Percentiles rank a stretch among this genome's conserved stretches.
These are phyloP conservation scores for Altica lythri DNA, from an alignment of 2,888 invertebrate genomes.

Conservation along the genomic window DNA sequence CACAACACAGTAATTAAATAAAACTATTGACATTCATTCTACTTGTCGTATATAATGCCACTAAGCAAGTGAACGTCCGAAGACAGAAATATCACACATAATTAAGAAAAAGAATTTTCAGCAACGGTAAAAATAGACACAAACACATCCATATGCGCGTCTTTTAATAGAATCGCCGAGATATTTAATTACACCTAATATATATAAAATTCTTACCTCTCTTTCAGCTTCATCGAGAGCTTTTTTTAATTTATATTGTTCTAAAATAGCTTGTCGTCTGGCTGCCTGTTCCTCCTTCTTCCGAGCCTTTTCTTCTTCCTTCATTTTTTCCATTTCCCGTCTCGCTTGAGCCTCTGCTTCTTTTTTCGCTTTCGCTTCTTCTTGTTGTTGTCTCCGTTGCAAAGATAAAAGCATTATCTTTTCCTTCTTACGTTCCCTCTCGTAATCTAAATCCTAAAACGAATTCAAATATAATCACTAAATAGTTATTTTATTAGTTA, in stretches of 20 bases:
- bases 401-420: constrained; percentile 86
- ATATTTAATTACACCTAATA: background rate
- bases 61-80: constrained; percentile 39
- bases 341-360: constrained; percentile 80
- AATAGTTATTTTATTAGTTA: too few species aligned
- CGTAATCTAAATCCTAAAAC: constrained; percentile 77
- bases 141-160: constrained; percentile 27
- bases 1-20: constrained; percentile 13
- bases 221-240: constrained; percentile 89
- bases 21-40: constrained; percentile 1
- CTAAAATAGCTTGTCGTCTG: constrained; percentile 85
- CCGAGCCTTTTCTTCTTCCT: constrained; percentile 75
- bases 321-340: constrained; percentile 75
- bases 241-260: constrained; percentile 92
- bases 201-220: constrained; percentile 63
- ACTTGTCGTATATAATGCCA: constrained; percentile 19
- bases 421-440: constrained; percentile 93
- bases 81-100: constrained; percentile 37
- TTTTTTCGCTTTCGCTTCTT: constrained; percentile 81
- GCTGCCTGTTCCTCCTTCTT: constrained; percentile 82
- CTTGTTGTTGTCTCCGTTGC: constrained; percentile 88
- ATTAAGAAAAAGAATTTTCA: constrained; percentile 32
- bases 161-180: constrained; percentile 2
- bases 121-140: constrained; percentile 38
- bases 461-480: too few species aligned